phyloP scores from a whole-genome alignment of 1,140 invertebrate species.

The Drosophila malerkotliana region DNA sequence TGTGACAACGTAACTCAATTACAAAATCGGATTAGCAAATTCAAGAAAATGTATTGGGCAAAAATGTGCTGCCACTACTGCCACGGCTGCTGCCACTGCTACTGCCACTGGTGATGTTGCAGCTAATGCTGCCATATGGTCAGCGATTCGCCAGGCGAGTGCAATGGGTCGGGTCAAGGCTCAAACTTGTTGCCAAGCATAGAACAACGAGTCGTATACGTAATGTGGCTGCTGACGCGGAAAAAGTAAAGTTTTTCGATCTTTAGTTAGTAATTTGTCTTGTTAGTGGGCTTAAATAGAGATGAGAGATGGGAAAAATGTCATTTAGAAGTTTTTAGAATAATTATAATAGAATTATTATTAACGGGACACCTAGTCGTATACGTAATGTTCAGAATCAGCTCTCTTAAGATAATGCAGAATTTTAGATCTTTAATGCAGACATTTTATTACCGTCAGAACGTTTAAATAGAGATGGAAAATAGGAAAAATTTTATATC shows the following conservation, averaged over 20 bases:
- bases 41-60: conserved; percentile 43
- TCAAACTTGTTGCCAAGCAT: conserved; percentile 35
- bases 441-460: no score
- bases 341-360: no score
- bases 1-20: conserved; percentile 60
- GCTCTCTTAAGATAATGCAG: no score
- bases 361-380: no score
- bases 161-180: conserved; percentile 44
- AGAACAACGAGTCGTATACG: conserved; percentile 29
- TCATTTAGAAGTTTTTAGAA: no score
- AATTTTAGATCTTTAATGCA: no score
- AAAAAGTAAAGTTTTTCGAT: neutral
- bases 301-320: no score
- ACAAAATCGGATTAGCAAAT: conserved; percentile 71
- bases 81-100: neutral
- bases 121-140: conserved; percentile 42
- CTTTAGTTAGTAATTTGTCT: no score
- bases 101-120: neutral
- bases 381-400: no score
- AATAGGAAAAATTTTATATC: no score
- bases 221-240: conserved; percentile 13
- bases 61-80: conserved; percentile 17
- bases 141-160: conserved; percentile 15
- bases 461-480: no score
- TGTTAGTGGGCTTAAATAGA: no score